These are phyloP conservation scores for Silurus lanzhouensis DNA, from an alignment of 2,797 vertebrate genomes.

Conservation along the genomic window DNA sequence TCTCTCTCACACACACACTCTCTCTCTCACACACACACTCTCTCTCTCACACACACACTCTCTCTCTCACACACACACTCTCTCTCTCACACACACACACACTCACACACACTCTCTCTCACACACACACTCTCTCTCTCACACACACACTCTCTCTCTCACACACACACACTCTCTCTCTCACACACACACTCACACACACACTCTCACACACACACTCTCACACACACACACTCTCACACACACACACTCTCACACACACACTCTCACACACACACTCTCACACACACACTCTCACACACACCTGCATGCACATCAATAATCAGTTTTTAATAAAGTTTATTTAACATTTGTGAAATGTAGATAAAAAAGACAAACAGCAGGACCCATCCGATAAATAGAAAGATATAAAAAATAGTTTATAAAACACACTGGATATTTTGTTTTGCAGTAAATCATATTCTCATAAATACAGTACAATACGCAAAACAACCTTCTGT, in stretches of 20 bases:
- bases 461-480: background rate
- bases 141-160: too few species aligned
- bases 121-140: too few species aligned
- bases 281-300: background rate
- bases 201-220: too few species aligned
- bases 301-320: constrained; percentile 37
- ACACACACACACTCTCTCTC: too few species aligned
- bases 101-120: too few species aligned
- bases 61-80: too few species aligned
- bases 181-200: too few species aligned
- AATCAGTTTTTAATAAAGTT: constrained; percentile 27
- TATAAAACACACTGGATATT: background rate
- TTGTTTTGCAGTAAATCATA: background rate
- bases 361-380: constrained; percentile 19
- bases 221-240: constrained; percentile 18
- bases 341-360: constrained; percentile 47
- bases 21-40: background rate
- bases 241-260: too few species aligned
- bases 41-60: background rate
- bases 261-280: too few species aligned
- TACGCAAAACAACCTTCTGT: too few species aligned
- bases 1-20: too few species aligned
- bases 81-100: too few species aligned
- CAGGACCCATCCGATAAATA: background rate
- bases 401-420: constrained; percentile 10